A percentile compares a stretch with the other conserved stretches of the same genome.
phyloP scores from a whole-genome alignment of 1,140 invertebrate species.

The Brachionus rubens region DNA sequence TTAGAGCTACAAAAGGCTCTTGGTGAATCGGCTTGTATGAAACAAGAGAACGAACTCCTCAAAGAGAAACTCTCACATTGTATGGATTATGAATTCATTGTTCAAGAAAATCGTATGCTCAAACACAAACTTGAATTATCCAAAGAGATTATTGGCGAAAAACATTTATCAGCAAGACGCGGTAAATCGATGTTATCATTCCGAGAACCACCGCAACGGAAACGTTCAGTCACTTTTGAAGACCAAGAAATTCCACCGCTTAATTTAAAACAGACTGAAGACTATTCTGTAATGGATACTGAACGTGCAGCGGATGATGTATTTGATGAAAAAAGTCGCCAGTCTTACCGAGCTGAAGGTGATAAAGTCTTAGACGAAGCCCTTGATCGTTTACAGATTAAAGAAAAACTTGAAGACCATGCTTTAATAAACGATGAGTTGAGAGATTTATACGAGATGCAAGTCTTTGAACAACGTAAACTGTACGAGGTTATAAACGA shows the following conservation, averaged over 20 bases:
- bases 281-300: constrained; percentile 6
- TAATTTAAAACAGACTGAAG: not conserved
- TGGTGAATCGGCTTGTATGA: constrained; percentile 23
- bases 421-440: constrained; percentile 7
- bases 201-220: not conserved
- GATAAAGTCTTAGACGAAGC: constrained; percentile 29
- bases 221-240: constrained; percentile 38
- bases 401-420: constrained; percentile 25
- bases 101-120: constrained; percentile 27
- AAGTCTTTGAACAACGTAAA: constrained; percentile 16
- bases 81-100: constrained; percentile 45
- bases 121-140: constrained; percentile 41
- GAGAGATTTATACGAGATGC: constrained; percentile 36
- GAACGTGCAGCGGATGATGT: constrained; percentile 10
- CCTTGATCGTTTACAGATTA: not conserved
- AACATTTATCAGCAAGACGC: not conserved
- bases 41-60: constrained; percentile 14
- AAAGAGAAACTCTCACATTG: constrained; percentile 30
- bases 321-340: constrained; percentile 19
- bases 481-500: constrained; percentile 15
- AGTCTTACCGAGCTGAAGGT: not conserved
- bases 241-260: not conserved
- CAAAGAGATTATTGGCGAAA: constrained; percentile 36
- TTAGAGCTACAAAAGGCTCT: not conserved
- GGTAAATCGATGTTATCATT: constrained; percentile 11